Evolutionary conservation across 2,888 invertebrate species (phyloP), one percentile per base, ranked within the genome.

Genomic region (Melikaiella ostensackeni): DNA sequence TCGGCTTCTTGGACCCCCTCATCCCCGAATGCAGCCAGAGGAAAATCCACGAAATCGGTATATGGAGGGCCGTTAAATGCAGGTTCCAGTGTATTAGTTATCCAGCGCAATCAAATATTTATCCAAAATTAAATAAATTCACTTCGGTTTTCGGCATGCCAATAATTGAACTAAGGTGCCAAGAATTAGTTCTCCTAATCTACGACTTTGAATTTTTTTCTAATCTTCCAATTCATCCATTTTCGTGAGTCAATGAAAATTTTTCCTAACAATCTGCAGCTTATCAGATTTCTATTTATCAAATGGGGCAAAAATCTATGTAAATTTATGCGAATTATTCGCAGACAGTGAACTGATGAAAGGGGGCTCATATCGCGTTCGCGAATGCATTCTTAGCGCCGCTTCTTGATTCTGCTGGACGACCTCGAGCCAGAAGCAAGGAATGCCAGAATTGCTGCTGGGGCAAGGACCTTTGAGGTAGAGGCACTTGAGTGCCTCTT

Each of bases 381-480:
- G 11, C 19, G 24, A 57, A 24, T 57, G 24, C 57, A 57, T 27
- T 57, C 27, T 57, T 59, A 16, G 42, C n/a, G 27, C 24, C 50
- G 21, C 66, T 75, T 70, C 78, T 74, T 57, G 75, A 79, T 77
- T 73, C 46, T 46, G 75, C 1, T 46, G 73, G 59, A 64, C 81
- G 83, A 77, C 80, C 80, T 76, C 78, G 84, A 81, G 81, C 79
- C 84, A 80, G 79, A 80, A 80, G 82, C 75, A 75, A 85, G 83
- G 85, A 84, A 83, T 82, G 82, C 79, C 81, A 78, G 83, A 80
- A 81, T 80, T 80, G 74, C 77, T 63, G 82, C 83, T 81, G 83
- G 88, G 88, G 88, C 88, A 89, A 89, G 87, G 87, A 88, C 88
- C 88, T 87, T 86, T 76, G 79, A 59, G 75, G 76, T 33, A 79